phyloP scores from a whole-genome alignment of 2,888 invertebrate genomes.

The Lasioglossum calceatum region DNA sequence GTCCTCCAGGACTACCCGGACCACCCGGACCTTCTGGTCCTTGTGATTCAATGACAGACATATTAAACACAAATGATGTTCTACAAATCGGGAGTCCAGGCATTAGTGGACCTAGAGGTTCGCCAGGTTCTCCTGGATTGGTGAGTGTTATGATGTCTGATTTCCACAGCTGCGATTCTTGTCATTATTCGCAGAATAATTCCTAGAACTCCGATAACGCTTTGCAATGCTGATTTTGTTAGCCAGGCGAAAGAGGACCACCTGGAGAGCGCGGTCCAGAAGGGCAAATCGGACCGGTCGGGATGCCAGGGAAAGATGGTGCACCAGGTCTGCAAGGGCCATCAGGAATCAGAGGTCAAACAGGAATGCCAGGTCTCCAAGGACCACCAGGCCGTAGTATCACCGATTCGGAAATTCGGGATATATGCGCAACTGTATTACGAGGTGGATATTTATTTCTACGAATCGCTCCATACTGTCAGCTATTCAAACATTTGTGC shows the following conservation, averaged over 20 bases:
- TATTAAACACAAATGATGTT: conserved; percentile 71
- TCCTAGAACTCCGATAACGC: background rate
- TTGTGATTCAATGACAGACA: conserved; percentile 82
- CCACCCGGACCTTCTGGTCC: conserved; percentile 66
- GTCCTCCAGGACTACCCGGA: conserved; percentile 72
- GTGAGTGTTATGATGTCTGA: conserved; percentile 79
- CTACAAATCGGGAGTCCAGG: conserved; percentile 84
- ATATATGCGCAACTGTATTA: conserved; percentile 92
- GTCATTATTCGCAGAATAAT: background rate
- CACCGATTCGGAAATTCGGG: conserved; percentile 90
- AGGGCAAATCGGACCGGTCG: conserved; percentile 86
- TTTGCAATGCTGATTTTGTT: background rate
- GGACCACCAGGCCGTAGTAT: conserved; percentile 87
- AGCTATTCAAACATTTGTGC: background rate
- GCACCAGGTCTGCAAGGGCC: conserved; percentile 86
- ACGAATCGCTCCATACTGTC: background rate
- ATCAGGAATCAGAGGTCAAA: conserved; percentile 86
- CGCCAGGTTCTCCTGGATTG: conserved; percentile 86
- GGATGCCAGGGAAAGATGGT: conserved; percentile 87
- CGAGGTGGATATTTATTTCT: conserved; percentile 87
- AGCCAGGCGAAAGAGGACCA: conserved; percentile 87
- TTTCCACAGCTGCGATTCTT: background rate
- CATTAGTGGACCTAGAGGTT: conserved; percentile 85
- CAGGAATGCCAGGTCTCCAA: conserved; percentile 87
- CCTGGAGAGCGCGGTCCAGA: conserved; percentile 86